These are phyloP conservation scores for Puffinus mauretanicus DNA, from an alignment of 2,113 vertebrate genomes.

Conservation along the genomic window DNA sequence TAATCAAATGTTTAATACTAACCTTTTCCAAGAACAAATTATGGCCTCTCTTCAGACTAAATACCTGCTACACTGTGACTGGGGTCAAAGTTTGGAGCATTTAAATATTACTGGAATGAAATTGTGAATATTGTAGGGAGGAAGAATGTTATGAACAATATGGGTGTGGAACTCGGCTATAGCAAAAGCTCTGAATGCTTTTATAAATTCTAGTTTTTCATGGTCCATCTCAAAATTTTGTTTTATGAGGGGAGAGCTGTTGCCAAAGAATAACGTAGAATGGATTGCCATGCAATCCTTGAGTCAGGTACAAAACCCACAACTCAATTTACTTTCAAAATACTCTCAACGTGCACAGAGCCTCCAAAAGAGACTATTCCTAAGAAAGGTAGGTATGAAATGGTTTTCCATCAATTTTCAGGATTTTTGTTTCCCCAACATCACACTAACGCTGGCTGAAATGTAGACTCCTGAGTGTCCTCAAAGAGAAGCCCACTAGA, in stretches of 20 bases:
- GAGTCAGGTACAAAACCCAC: neutral
- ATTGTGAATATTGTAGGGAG: neutral
- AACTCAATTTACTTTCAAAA: neutral
- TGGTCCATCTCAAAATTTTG: neutral
- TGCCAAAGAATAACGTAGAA: neutral
- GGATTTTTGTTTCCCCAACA: neutral
- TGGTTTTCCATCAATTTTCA: neutral
- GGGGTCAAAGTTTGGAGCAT: neutral
- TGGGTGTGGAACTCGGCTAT: neutral
- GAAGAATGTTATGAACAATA: fast-evolving
- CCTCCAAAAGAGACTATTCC: neutral
- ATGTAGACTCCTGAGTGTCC: neutral
- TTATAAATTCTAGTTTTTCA: neutral
- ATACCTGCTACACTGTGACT: neutral
- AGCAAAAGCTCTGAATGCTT: neutral
- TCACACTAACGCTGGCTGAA: neutral
- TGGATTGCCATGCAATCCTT: neutral
- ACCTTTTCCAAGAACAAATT: neutral
- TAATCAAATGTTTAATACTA: neutral
- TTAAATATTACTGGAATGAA: neutral
- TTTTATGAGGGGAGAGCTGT: neutral
- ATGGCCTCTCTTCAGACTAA: neutral
- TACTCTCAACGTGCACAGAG: fast-evolving
- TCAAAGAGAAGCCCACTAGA: neutral
- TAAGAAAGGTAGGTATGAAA: neutral